Base-by-base conservation (phyloP, 2,888 invertebrate genomes). In the Notocelia uddmanniana region DNA sequence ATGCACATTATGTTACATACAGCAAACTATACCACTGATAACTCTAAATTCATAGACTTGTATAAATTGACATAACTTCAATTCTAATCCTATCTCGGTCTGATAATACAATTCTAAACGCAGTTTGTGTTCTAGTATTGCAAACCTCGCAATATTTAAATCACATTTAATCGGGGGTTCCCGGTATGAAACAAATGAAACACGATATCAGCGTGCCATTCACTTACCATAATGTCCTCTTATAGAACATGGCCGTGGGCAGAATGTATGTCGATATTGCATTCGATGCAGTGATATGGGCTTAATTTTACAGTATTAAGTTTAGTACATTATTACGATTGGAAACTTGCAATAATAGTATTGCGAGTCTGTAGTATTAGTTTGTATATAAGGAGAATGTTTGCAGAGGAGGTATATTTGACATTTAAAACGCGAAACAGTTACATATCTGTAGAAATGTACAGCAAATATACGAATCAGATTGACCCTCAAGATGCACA, bases 131-230 rank as follows among this genome's bases (percentile, higher is more conserved):
- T 45, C 45, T 13, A 45, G 15, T 45, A n/a, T 45, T 45, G 45
- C 45, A 45, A 45, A 45, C 45, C n/a, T 45, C n/a, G 45, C 45
- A 8, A n/a, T 45, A 45, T 45, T 45, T 45, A 45, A 45, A 45
- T 45, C 45, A n/a, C 13, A n/a, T 45, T n/a, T 45, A 45, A 45
- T 45, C 45, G n/a, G 45, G 45, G 45, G 11, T 19, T 50, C 19
- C 19, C n/a, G 50, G 19, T 50, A 50, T 50, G 19, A 50, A 50
- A 18, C 50, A 19, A 50, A 50, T 50, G 50, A 50, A 50, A 50
- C 50, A 50, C 19, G 50, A 50, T 50, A 50, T 19, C 19, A 18
- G 18, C 9, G 19, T 11, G n/a, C 19, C 19, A 11, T 19, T 50
- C 19, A 50, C 50, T 50, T 50, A 50, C 50, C 19, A 50, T 50